Percentiles rank a stretch among this genome's conserved stretches.
Conservation (phyloP, 1,140 invertebrate species). For the Drosophila prosaltans region DNA sequence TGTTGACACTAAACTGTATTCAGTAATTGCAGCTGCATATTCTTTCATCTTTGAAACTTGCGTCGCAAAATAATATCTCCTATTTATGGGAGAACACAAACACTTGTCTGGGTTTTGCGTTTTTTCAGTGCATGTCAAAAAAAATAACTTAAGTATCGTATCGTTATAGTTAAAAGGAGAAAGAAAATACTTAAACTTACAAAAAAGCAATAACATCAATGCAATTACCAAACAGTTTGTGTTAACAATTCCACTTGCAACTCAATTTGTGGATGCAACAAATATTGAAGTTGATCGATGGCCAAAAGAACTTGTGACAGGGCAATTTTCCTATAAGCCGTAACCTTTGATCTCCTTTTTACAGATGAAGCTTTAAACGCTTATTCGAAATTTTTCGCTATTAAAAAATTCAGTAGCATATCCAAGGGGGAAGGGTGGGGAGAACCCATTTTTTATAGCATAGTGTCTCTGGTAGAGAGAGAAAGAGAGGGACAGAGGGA, state of each 20-base stretch:
- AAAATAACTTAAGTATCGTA: no score
- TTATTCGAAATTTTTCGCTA: background rate
- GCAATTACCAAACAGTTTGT: no score
- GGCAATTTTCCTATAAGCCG: slow-evolving; percentile 4
- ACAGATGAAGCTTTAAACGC: slow-evolving; percentile 12
- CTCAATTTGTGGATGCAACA: background rate
- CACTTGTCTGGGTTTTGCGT: no score
- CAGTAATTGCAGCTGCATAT: no score
- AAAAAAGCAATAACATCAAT: no score
- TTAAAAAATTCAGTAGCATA: slow-evolving; percentile 21
- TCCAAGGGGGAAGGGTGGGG: background rate
- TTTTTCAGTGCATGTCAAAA: no score
- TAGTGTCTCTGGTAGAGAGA: background rate
- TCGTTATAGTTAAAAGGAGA: no score
- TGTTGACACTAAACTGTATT: no score
- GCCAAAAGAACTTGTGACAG: slow-evolving; percentile 2
- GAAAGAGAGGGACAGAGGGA: background rate
- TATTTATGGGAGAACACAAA: no score
- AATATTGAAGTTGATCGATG: slow-evolving; percentile 13
- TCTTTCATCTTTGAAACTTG: no score
- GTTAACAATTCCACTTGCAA: background rate
- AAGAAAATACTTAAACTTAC: no score
- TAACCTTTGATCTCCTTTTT: slow-evolving; percentile 12
- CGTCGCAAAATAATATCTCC: no score
- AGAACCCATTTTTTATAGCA: background rate